These are phyloP conservation scores for Eublepharis macularius DNA, from an alignment of 2,113 vertebrate species.

Conservation along the genomic window DNA sequence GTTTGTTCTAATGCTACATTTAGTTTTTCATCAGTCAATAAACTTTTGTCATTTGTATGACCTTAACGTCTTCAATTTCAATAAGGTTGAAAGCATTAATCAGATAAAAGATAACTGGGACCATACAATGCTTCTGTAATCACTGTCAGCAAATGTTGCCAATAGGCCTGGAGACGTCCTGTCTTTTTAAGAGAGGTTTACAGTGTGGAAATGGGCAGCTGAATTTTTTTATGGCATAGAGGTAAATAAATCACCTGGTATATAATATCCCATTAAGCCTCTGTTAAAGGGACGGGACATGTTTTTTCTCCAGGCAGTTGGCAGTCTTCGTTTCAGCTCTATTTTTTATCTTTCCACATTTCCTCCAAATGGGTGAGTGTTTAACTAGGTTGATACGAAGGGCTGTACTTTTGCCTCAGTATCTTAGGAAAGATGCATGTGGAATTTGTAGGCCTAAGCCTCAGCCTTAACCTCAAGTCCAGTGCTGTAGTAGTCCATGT, in stretches of 20 bases:
- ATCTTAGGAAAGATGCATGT: background rate
- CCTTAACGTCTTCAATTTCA: slow-evolving; percentile 37
- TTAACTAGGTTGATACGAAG: background rate
- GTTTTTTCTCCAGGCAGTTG: no score
- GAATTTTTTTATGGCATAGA: no score
- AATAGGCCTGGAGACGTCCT: no score
- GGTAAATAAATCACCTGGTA: no score
- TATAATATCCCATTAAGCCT: no score
- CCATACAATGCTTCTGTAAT: background rate
- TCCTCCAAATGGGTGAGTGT: background rate
- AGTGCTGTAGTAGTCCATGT: background rate
- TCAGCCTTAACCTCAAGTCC: background rate
- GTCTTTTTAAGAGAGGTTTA: no score
- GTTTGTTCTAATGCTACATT: slow-evolving; percentile 64
- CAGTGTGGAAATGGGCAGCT: no score
- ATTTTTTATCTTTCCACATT: background rate
- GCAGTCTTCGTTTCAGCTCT: no score
- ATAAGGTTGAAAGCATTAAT: background rate
- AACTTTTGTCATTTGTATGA: slow-evolving; percentile 78
- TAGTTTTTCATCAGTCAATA: slow-evolving; percentile 81
- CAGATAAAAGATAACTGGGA: background rate
- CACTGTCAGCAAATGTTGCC: background rate
- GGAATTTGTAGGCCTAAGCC: background rate
- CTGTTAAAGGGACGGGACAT: no score
- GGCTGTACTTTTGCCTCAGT: background rate